Base-by-base conservation (phyloP, 2,797 vertebrate genomes). In the Tenualosa thibaudeaui region DNA sequence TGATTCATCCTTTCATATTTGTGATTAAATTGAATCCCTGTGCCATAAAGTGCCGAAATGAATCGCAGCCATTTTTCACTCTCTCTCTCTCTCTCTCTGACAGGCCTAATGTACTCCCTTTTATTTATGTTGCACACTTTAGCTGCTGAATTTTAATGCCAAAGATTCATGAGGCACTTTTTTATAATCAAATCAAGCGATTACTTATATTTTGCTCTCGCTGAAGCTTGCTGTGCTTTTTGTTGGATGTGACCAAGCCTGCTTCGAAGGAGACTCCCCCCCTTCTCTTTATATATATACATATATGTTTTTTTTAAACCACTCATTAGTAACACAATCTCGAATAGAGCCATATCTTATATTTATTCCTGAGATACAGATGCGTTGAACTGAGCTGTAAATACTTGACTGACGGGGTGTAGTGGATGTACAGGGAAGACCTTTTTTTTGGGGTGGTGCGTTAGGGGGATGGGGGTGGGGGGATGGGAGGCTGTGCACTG, bases 61-160 rank as follows among this genome's bases (percentile, higher is more conserved):
- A 87, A 84, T 87, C 83, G 81, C 37, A 40, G 83, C 81, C 50
- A 83, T 83, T 83, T 86, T 84, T 87, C 83, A 87, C 84, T 87
- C 83, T 49, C 46, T 49, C 46, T 49, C 46, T 46, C n/a, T 46
- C 78, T 19, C 81, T 60, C 81, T n/a, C 31, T 86, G 86, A 83
- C 86, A 86, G 83, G 81, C 84, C 81, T 83, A 89, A 87, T 75
- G 85, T 87, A 56, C 81, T 82, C 81, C 81, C 75, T 82, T 87
- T 85, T 82, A 87, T 87, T 87, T 84, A 86, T 81, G 83, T 40
- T 51, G 43, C 46, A 83, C 81, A 84, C 84, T 54, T 68, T 58
- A 82, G 54, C 58, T 83, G 78, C 62, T 78, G 60, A 60, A 81
- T 82, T 84, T 81, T 53, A 43, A 50, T 82, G 53, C n/a, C 12